Evolutionary conservation across 2,113 vertebrate genomes (phyloP), one percentile per base, ranked within the genome.

Genomic region (Candoia aspera): DNA sequence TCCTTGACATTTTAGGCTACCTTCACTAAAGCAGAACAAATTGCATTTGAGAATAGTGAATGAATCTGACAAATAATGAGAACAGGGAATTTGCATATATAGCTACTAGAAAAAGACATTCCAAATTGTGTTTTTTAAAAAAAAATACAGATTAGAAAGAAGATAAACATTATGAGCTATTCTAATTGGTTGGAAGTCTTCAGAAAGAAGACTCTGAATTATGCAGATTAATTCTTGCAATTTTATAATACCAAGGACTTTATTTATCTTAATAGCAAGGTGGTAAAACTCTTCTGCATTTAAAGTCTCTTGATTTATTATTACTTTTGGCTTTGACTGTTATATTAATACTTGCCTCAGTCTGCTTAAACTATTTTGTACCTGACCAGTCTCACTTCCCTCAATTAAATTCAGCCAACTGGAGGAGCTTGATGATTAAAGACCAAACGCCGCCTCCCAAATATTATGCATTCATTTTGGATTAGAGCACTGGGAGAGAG

Each of bases 1-100:
- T 93, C 4, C 87, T 55, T 94, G 53, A 93, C 42, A 90, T 89
- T 92, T 29, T 12, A 84, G 93, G 86, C 54, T 19, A 90, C 90
- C n/a, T 89, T 93, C 60, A 92, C 91, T 84, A 93, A 93, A 93
- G 9, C 13, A 93, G 83, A 93, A 91, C 84, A 93, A 93, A 87
- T 87, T 84, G 42, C 17, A 79, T 87, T 17, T 86, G 53, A 92
- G 33, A 62, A 87, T 59, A 93, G 91, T 86, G 21, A 93, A 57
- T 87, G 5, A 90, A 86, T 83, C 73, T 90, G 91, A 90, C 86
- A 94, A 93, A 57, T 92, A 1, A 89, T 87, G 49, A 89, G 62
- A 94, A 89, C 29, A 90, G 37, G n/a, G 49, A 93, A 29, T 90
- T 93, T n/a, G n/a, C n/a, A n/a, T n/a, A n/a, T n/a, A n/a, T n/a